Percentiles rank a stretch among this genome's conserved stretches.
Conservation (phyloP, 2,113 vertebrate genomes). For the Micronycteris hirsuta region DNA sequence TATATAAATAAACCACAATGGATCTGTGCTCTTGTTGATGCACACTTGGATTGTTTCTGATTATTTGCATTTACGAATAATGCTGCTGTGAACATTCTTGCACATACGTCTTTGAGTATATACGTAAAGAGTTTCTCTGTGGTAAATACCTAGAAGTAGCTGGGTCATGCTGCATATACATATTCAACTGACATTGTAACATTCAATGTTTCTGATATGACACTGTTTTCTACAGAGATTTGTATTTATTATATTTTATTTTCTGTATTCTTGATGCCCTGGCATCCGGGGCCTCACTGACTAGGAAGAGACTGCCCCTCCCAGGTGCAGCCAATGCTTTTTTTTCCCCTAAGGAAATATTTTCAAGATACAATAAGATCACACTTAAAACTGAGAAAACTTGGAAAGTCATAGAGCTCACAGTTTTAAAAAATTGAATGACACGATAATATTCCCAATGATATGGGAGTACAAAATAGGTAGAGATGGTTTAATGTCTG, state of each 20-base stretch:
- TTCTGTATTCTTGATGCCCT: not conserved
- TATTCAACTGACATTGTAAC: not conserved
- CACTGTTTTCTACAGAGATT: not conserved
- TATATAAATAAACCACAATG: not conserved
- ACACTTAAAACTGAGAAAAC: not conserved
- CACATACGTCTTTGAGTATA: not conserved
- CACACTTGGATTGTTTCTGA: not conserved
- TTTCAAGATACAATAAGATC: slow-evolving; percentile 18
- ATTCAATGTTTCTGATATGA: not conserved
- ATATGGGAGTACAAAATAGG: no score
- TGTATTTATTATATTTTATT: not conserved
- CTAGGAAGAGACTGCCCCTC: not conserved
- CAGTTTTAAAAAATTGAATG: no score
- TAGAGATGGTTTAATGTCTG: no score
- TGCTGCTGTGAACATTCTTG: not conserved
- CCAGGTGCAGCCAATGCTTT: no score
- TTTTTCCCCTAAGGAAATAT: not conserved
- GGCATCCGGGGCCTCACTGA: not conserved
- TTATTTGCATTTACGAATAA: not conserved
- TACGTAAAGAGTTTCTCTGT: not conserved
- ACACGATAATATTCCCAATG: no score
- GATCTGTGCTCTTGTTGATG: not conserved
- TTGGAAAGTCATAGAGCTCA: not conserved
- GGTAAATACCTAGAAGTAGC: not conserved
- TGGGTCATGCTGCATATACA: not conserved